Conservation (phyloP, 2,797 vertebrate genomes). For the Limnodromus scolopaceus region DNA sequence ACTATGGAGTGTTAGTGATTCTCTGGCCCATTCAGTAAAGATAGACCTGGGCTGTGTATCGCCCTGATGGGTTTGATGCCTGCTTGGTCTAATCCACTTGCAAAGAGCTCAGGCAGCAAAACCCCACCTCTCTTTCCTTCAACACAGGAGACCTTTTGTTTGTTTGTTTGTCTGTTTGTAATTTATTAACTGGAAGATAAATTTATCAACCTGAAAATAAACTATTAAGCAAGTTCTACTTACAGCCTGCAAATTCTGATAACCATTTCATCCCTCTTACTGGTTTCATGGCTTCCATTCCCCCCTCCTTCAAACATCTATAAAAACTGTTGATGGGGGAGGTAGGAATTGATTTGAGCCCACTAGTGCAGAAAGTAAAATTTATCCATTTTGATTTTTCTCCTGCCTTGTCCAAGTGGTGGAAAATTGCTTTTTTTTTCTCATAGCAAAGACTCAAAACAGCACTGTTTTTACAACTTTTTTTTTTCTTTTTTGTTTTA, state of each 20-base stretch:
- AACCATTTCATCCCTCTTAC: neutral
- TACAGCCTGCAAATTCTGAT: neutral
- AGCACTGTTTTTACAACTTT: neutral
- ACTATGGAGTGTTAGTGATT: neutral
- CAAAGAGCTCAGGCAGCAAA: neutral
- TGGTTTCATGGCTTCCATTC: neutral
- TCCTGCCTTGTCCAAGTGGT: neutral
- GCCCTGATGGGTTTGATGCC: neutral
- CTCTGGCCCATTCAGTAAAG: neutral
- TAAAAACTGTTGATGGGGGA: neutral
- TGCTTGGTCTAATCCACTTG: neutral
- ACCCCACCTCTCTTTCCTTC: neutral
- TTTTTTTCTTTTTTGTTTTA: neutral
- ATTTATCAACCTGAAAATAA: neutral
- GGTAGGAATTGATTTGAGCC: neutral
- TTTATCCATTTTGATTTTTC: constrained; percentile 2
- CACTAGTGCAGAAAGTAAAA: neutral
- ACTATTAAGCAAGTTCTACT: neutral
- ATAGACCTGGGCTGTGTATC: neutral
- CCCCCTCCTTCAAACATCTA: neutral
- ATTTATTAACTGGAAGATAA: neutral
- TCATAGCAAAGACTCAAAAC: neutral
- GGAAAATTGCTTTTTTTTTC: constrained; percentile 34
- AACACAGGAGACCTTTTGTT: neutral
- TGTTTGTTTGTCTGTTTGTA: neutral